Percentiles rank a stretch among this genome's conserved stretches.
phyloP scores from a whole-genome alignment of 2,113 vertebrate species.

The Neoarius graeffei region DNA sequence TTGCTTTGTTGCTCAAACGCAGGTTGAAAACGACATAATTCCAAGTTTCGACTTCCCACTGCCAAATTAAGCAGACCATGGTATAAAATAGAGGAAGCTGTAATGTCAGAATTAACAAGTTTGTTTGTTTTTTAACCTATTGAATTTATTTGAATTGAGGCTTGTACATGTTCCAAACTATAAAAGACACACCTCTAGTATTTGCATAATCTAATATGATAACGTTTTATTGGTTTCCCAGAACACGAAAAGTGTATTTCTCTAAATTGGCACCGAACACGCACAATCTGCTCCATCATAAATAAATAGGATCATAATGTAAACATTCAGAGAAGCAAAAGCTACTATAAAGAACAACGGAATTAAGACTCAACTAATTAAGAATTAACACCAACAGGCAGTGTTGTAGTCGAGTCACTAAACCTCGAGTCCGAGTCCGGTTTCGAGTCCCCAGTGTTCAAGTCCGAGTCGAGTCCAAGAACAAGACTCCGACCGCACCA shows the following conservation, averaged over 20 bases:
- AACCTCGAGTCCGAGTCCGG: no score
- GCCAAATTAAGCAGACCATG: neutral
- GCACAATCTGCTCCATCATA: neutral
- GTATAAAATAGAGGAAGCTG: neutral
- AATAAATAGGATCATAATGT: neutral
- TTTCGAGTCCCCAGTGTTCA: no score
- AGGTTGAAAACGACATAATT: neutral
- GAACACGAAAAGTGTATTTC: neutral
- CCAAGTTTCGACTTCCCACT: neutral
- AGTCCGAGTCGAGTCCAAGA: no score
- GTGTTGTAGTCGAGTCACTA: no score
- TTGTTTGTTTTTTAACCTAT: neutral
- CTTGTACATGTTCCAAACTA: neutral
- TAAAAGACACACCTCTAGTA: neutral
- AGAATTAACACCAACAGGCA: neutral
- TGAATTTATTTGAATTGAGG: neutral
- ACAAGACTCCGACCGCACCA: no score
- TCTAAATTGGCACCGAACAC: neutral
- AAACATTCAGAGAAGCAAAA: neutral
- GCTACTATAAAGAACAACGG: neutral
- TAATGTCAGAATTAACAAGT: neutral
- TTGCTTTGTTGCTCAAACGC: neutral
- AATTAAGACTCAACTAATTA: neutral
- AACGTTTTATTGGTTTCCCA: neutral
- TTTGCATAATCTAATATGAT: neutral